A percentile compares a stretch with the other conserved stretches of the same genome.
phyloP scores from a whole-genome alignment of 1,140 invertebrate genomes.

The Zophobas atratus region DNA sequence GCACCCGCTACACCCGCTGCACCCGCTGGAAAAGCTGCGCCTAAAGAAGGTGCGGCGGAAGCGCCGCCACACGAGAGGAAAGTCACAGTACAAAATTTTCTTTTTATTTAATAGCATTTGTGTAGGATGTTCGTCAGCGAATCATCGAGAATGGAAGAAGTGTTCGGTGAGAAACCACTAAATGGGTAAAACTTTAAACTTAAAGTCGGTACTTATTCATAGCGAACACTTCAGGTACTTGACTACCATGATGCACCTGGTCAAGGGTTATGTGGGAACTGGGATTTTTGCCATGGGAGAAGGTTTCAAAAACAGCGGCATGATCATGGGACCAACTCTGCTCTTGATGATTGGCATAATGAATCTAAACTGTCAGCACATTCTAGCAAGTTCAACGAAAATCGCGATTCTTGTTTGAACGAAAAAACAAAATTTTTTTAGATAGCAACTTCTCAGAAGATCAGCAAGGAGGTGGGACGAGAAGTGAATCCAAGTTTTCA shows the following conservation, averaged over 20 bases:
- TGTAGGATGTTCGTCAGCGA: too few relatives aligned
- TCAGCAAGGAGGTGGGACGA: slow-evolving; percentile 69
- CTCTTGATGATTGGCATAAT: slow-evolving; percentile 79
- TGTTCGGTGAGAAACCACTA: too few relatives aligned
- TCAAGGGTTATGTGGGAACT: slow-evolving; percentile 83
- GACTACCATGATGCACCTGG: slow-evolving; percentile 82
- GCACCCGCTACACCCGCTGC: too few relatives aligned
- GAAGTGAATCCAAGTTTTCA: slow-evolving; percentile 78
- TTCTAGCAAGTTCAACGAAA: slow-evolving; percentile 71
- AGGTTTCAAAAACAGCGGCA: slow-evolving; percentile 82
- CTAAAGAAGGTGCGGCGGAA: too few relatives aligned
- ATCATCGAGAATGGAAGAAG: too few relatives aligned
- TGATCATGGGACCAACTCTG: slow-evolving; percentile 76
- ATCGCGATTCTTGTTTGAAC: not conserved
- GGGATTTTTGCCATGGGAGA: slow-evolving; percentile 85
- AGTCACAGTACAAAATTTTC: too few relatives aligned
- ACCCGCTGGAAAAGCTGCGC: too few relatives aligned
- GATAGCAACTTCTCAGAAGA: slow-evolving; percentile 78
- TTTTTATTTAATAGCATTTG: too few relatives aligned
- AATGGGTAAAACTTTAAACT: too few relatives aligned
- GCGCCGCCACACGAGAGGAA: too few relatives aligned
- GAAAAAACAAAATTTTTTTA: slow-evolving; percentile 69
- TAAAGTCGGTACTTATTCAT: too few relatives aligned
- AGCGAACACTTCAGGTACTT: slow-evolving; percentile 71
- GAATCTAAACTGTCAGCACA: slow-evolving; percentile 82